phyloP scores from a whole-genome alignment of 2,888 invertebrate species.

The Mantis religiosa region DNA sequence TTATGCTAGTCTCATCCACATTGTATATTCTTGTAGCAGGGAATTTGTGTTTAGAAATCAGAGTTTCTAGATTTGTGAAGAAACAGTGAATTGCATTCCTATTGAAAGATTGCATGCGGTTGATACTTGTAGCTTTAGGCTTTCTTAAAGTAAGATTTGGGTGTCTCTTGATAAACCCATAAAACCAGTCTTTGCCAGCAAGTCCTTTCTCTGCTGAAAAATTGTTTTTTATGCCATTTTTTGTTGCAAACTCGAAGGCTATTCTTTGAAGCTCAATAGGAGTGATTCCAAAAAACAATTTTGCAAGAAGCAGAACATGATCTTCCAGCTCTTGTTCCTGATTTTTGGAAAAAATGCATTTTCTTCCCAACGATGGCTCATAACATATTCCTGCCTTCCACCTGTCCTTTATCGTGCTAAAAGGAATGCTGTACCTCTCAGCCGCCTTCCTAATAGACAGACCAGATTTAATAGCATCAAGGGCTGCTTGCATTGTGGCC shows the following conservation, averaged over 20 bases:
- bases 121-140: constrained; percentile 38
- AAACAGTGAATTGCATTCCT: constrained; percentile 35
- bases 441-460: neutral
- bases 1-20: constrained; percentile 44
- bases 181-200: constrained; percentile 37
- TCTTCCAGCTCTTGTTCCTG: constrained; percentile 32
- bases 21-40: constrained; percentile 39
- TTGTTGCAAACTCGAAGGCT: constrained; percentile 35
- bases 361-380: too few species aligned
- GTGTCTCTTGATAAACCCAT: constrained; percentile 35
- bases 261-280: constrained; percentile 32
- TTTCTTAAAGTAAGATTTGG: constrained; percentile 33
- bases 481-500: neutral
- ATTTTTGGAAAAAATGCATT: constrained; percentile 31
- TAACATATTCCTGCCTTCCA: neutral
- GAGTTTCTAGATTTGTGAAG: constrained; percentile 33
- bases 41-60: constrained; percentile 34
- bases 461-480: neutral
- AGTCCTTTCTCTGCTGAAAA: constrained; percentile 33
- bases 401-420: neutral
- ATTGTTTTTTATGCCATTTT: constrained; percentile 34
- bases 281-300: constrained; percentile 35
- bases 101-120: constrained; percentile 36
- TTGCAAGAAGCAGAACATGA: constrained; percentile 32
- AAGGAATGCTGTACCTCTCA: neutral